Percentiles rank a stretch among this genome's conserved stretches.
Conservation (phyloP, 2,888 invertebrate genomes). For the Cantharis rufa region DNA sequence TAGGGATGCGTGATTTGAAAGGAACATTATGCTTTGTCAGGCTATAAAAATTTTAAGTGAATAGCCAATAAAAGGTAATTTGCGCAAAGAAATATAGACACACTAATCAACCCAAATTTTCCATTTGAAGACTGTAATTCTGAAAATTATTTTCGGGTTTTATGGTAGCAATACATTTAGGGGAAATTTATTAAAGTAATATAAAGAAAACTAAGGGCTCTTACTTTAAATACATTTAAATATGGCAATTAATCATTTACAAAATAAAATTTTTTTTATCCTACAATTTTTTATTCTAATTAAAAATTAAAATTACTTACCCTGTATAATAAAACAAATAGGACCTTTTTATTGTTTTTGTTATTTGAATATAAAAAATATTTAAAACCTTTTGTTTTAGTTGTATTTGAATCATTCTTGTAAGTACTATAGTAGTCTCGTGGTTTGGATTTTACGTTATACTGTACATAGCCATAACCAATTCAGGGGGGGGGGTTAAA, state of each 20-base stretch:
- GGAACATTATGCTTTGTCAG: constrained; percentile 24
- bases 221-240: not conserved
- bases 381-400: no score
- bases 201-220: not conserved
- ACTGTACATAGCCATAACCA: no score
- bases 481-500: no score
- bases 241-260: not conserved
- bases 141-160: not conserved
- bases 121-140: not conserved
- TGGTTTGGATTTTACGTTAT: no score
- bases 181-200: not conserved
- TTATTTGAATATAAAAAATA: no score
- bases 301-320: not conserved
- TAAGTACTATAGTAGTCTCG: no score
- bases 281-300: not conserved
- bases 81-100: not conserved
- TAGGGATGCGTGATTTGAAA: constrained; percentile 26
- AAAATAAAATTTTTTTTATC: not conserved
- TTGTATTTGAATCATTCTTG: no score
- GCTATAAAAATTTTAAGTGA: constrained; percentile 28
- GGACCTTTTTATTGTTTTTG: no score
- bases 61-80: constrained; percentile 10
- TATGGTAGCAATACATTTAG: not conserved
- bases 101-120: not conserved
- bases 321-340: not conserved